Evolutionary conservation across 2,888 invertebrate genomes (phyloP), one percentile per base, ranked within the genome.

Genomic region (Hesperia comma): DNA sequence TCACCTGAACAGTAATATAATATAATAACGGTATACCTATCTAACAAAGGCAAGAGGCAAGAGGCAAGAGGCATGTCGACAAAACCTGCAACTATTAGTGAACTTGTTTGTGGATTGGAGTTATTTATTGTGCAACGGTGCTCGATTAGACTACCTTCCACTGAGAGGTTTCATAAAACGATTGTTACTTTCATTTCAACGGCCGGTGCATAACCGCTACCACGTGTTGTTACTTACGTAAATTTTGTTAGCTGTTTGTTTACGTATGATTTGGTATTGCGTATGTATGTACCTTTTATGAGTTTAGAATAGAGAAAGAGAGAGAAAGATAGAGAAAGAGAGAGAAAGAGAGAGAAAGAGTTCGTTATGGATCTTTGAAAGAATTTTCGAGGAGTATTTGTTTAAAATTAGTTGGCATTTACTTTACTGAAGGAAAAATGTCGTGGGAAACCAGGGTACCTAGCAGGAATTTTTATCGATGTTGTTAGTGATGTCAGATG

Each of bases 171-270:
- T 88, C 86, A 88, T 87, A 84, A 85, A 87, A 80, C 83, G 83
- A 87, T 88, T 88, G 88, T 87, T 88, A 87, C 88, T 90, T 90
- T 90, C 89, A 85, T 89, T 90, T 85, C 80, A 79, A 71, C 70
- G 74, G 76, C 70, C 77, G 74, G 74, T 81, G 83, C 82, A 83
- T 70, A 83, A 74, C 79, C 76, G 74, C 78, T 78, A 79, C 80
- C 73, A 71, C 55, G 58, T 62, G 60, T 67, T 68, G 37, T 60
- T 32, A 49, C 33, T 64, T 64, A 64, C 64, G 64, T 64, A 64
- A 54, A 64, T 53, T 58, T 58, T 40, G 54, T 54, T 54, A 57
- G 61, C 67, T 41, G 62, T 56, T 62, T 66, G 62, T 60, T 68
- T 61, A 60, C 57, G 57, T 64, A 64, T 53, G 64, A 64, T 64